Evolutionary conservation across 2,113 vertebrate genomes (phyloP).

Genomic region (Marmota monax): DNA sequence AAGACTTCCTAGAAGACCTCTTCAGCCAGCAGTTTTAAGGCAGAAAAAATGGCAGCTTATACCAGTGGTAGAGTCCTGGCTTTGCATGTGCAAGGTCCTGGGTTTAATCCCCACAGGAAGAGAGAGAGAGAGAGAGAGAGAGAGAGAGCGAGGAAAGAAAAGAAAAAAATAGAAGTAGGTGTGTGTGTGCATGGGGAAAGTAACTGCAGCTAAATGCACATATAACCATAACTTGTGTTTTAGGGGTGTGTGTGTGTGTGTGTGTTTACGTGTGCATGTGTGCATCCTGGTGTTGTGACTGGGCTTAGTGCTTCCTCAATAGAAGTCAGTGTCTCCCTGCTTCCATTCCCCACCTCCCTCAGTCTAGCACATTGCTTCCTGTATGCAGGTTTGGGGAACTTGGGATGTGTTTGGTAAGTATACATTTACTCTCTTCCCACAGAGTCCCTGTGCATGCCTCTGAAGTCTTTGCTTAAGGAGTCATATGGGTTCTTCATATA

Average conservation of each 20-base stretch:
- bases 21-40: background rate
- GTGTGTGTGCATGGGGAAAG: background rate
- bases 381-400: background rate
- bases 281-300: background rate
- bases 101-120: background rate
- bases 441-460: background rate
- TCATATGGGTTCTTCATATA: background rate
- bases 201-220: background rate
- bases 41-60: background rate
- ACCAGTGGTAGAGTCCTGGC: no score
- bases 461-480: background rate
- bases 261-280: fast-evolving
- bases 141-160: background rate
- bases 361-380: background rate
- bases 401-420: background rate
- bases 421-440: background rate
- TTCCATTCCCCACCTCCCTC: background rate
- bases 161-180: no score
- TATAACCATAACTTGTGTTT: no score
- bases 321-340: background rate
- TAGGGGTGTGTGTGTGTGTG: no score
- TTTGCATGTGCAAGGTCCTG: no score
- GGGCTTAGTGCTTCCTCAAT: fast-evolving
- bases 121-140: background rate
- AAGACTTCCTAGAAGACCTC: background rate